Conservation (phyloP, 1,140 invertebrate species). For the Phthorimaea operculella region DNA sequence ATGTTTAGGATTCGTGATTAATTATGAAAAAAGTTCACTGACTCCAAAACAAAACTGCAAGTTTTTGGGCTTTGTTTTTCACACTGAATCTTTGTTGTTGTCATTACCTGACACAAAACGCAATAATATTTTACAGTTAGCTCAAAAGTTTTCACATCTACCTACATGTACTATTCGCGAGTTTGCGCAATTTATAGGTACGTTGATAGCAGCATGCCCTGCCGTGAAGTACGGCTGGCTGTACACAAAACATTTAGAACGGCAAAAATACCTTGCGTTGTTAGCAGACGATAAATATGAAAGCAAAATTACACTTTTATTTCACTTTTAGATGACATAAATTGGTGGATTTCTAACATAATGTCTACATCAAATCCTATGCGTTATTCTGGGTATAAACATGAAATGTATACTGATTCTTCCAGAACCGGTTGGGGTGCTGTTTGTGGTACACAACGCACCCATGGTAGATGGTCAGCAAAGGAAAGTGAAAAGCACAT, state of each 20-base stretch:
- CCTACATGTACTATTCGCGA: not conserved
- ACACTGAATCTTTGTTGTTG: not conserved
- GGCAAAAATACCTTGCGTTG: constrained; percentile 8
- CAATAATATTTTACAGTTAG: not conserved
- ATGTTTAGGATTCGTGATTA: constrained; percentile 7
- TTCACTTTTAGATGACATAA: not conserved
- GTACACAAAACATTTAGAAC: constrained; percentile 4
- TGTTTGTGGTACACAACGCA: not conserved
- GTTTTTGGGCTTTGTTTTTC: constrained; percentile 5
- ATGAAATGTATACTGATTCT: not conserved
- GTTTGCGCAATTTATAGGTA: constrained; percentile 5
- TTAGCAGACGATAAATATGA: constrained; percentile 5
- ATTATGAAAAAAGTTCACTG: constrained; percentile 4
- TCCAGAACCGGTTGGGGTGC: not conserved
- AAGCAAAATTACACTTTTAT: not conserved
- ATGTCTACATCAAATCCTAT: not conserved
- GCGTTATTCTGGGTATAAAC: not conserved
- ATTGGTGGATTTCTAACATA: constrained; percentile 6
- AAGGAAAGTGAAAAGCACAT: not conserved
- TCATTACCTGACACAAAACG: constrained; percentile 3
- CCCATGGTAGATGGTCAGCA: not conserved
- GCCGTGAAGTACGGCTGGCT: not conserved
- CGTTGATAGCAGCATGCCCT: constrained; percentile 3
- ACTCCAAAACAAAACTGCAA: constrained; percentile 1
- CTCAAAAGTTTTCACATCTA: not conserved